Evolutionary conservation across 2,888 invertebrate species (phyloP).

Genomic region (Drosophila mimica): DNA sequence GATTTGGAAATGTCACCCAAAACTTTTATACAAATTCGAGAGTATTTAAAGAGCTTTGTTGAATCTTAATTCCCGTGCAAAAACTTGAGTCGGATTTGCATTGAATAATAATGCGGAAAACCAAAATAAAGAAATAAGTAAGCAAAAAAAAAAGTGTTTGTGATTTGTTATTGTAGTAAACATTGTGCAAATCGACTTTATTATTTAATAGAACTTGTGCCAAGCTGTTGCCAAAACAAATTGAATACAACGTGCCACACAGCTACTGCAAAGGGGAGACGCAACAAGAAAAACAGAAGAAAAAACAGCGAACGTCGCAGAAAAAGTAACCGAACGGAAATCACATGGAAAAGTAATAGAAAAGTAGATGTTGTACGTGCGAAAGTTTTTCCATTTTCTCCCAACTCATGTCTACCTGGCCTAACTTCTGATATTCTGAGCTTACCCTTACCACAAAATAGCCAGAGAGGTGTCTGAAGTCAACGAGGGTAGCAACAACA

Average conservation of each 20-base stretch:
- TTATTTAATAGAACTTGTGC: conserved; percentile 78
- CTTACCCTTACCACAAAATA: conserved; percentile 16
- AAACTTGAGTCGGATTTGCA: conserved; percentile 37
- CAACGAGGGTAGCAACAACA: conserved; percentile 24
- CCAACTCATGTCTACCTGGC: conserved; percentile 41
- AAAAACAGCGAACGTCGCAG: conserved; percentile 53
- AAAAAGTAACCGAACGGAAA: conserved; percentile 40
- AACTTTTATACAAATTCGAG: conserved; percentile 9
- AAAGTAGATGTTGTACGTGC: conserved; percentile 76
- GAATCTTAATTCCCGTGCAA: conserved; percentile 16
- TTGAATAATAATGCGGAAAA: conserved; percentile 36
- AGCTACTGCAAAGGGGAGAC: neutral
- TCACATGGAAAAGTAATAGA: conserved; percentile 67
- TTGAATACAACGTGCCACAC: conserved; percentile 71
- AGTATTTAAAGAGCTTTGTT: conserved; percentile 36
- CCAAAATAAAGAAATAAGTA: neutral
- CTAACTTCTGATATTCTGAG: conserved; percentile 41
- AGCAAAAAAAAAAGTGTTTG: conserved; percentile 7
- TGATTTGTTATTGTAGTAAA: conserved; percentile 31
- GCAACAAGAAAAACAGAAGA: conserved; percentile 2
- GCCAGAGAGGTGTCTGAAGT: conserved; percentile 11
- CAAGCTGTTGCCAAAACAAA: conserved; percentile 80
- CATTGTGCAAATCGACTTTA: conserved; percentile 75
- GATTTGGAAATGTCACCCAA: neutral
- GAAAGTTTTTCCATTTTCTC: conserved; percentile 79